Evolutionary conservation across 1,140 invertebrate genomes (phyloP).

Genomic region (Leptonema lineaticorne): DNA sequence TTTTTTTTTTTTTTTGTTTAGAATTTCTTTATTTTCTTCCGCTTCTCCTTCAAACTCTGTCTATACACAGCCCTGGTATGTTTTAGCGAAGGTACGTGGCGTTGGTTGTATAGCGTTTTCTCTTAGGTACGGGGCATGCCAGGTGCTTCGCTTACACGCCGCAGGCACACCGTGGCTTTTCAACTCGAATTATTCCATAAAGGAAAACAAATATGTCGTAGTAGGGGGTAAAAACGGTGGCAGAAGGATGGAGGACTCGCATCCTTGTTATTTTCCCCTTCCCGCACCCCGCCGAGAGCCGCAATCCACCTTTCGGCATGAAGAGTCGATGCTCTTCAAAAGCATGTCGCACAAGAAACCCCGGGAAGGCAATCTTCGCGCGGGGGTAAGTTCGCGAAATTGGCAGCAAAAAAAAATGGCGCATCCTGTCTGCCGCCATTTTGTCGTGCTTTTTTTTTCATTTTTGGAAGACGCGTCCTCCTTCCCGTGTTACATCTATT

Average conservation of each 20-base stretch:
- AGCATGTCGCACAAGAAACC: no score
- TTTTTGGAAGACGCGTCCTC: background rate
- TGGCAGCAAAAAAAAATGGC: no score
- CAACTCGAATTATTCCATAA: conserved; percentile 37
- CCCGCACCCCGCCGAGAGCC: background rate
- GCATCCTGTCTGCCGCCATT: background rate
- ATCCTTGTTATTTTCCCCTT: background rate
- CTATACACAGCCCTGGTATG: no score
- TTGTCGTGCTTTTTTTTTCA: no score
- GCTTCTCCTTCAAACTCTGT: no score
- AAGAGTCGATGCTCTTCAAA: no score
- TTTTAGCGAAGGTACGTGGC: no score
- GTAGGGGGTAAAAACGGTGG: background rate
- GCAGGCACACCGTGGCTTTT: conserved; percentile 27
- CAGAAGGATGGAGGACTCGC: background rate
- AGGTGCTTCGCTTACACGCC: conserved; percentile 27
- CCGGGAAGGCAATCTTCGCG: background rate
- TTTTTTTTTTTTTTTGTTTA: no score
- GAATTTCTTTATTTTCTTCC: no score
- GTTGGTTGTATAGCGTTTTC: background rate
- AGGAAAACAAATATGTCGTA: conserved; percentile 40
- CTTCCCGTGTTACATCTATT: conserved; percentile 19
- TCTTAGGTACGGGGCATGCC: conserved; percentile 4
- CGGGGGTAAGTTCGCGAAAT: background rate
- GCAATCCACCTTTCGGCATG: background rate